phyloP scores from a whole-genome alignment of 2,113 vertebrate genomes.

The Scytalopus superciliaris region DNA sequence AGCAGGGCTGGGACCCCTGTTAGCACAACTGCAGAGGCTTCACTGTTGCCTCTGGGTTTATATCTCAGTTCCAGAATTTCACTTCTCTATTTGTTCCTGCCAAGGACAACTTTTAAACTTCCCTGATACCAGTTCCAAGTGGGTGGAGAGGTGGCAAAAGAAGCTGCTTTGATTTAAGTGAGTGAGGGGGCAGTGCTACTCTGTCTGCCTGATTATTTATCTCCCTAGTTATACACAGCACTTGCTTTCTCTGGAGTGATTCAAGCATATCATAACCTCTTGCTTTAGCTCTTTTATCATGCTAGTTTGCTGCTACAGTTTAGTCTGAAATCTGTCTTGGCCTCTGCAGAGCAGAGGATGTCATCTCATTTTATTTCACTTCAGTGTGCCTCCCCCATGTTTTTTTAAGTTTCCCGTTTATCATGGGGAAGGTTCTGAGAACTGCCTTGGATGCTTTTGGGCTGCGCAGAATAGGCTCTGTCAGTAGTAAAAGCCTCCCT shows the following conservation, averaged over 20 bases:
- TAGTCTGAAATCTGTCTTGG: conserved; percentile 35
- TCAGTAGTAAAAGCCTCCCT: background rate
- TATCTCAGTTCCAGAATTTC: background rate
- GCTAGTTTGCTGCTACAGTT: conserved; percentile 7
- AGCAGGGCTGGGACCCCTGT: background rate
- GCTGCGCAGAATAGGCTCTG: background rate
- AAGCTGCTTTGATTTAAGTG: conserved; percentile 36
- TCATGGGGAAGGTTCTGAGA: background rate
- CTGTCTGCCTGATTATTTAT: conserved; percentile 29
- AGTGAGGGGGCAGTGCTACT: conserved; percentile 10
- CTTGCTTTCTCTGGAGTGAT: conserved; percentile 34
- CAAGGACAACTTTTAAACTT: conserved; percentile 21
- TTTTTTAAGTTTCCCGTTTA: background rate
- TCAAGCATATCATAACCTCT: conserved; percentile 36
- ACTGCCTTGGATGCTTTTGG: background rate
- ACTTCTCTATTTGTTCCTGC: background rate
- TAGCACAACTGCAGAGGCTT: background rate
- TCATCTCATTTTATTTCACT: background rate
- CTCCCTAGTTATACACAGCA: conserved; percentile 19
- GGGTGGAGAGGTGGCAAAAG: background rate
- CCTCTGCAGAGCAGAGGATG: background rate
- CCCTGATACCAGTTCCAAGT: background rate
- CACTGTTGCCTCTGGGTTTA: background rate
- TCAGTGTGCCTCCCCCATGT: background rate
- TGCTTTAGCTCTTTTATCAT: conserved; percentile 38